These are phyloP conservation scores for Channa striata DNA, from an alignment of 2,797 vertebrate genomes.

Conservation along the genomic window DNA sequence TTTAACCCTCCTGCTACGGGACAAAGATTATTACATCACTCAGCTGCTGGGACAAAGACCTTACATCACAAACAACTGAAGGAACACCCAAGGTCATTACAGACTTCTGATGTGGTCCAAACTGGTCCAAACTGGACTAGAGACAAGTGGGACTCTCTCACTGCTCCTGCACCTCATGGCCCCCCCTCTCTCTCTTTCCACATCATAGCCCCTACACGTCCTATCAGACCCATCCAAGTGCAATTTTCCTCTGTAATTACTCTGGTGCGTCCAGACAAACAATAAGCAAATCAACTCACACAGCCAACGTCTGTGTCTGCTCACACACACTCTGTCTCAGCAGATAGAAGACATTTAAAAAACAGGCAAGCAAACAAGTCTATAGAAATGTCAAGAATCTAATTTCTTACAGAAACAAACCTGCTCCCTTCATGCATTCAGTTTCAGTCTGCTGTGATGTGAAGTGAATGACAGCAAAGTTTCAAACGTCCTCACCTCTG, in stretches of 20 bases:
- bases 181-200: constrained; percentile 6
- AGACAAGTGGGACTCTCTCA: constrained; percentile 50
- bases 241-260: constrained; percentile 67
- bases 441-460: background rate
- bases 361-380: background rate
- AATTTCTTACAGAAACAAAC: background rate
- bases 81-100: constrained; percentile 20
- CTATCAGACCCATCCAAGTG: constrained; percentile 65
- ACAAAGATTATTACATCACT: constrained; percentile 38
- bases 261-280: constrained; percentile 52
- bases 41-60: constrained; percentile 22
- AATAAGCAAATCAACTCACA: constrained; percentile 58
- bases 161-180: constrained; percentile 8
- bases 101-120: constrained; percentile 47
- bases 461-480: background rate
- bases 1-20: constrained; percentile 41
- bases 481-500: constrained; percentile 46
- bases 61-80: constrained; percentile 29
- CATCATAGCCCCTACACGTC: constrained; percentile 45
- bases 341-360: background rate
- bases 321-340: constrained; percentile 9
- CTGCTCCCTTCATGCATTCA: background rate
- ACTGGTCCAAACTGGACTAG: constrained; percentile 73
- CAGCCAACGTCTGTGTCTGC: constrained; percentile 16
- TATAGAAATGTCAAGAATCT: background rate